phyloP scores from a whole-genome alignment of 2,797 vertebrate species.

The Rhinatrema bivittatum region DNA sequence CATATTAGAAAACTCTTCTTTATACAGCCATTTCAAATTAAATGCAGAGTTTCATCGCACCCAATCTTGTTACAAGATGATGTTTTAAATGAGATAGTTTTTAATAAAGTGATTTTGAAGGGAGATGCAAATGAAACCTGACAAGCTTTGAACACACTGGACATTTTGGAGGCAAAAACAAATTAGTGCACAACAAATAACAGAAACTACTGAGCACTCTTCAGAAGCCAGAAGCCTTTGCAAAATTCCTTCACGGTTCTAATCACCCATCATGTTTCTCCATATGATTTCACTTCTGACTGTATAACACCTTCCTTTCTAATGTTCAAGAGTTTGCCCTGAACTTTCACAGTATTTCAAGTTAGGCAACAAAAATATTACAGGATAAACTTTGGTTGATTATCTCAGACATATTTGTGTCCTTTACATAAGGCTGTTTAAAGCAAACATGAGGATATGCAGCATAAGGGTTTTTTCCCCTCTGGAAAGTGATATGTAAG shows the following conservation, averaged over 20 bases:
- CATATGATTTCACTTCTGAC: neutral
- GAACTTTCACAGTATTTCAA: neutral
- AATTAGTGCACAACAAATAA: slow-evolving; percentile 3
- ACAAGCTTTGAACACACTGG: neutral
- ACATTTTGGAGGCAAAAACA: neutral
- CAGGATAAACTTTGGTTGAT: neutral
- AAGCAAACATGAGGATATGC: too few relatives aligned
- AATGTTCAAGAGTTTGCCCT: neutral
- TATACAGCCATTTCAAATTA: slow-evolving; percentile 1
- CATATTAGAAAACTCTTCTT: neutral
- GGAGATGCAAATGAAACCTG: neutral
- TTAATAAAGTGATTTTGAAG: neutral
- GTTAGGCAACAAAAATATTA: neutral
- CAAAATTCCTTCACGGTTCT: slow-evolving; percentile 3
- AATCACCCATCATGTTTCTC: neutral
- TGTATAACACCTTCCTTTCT: too few relatives aligned
- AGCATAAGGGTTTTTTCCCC: too few relatives aligned
- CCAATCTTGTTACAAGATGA: neutral
- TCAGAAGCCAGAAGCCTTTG: slow-evolving; percentile 17
- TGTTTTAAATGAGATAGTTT: neutral
- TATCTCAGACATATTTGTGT: too few relatives aligned
- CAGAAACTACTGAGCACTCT: neutral
- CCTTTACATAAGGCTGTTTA: too few relatives aligned
- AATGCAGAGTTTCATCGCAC: neutral
- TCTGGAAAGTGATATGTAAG: too few relatives aligned